A percentile compares a stretch with the other conserved stretches of the same genome.
phyloP scores from a whole-genome alignment of 2,113 vertebrate genomes.

The Xenopus borealis region DNA sequence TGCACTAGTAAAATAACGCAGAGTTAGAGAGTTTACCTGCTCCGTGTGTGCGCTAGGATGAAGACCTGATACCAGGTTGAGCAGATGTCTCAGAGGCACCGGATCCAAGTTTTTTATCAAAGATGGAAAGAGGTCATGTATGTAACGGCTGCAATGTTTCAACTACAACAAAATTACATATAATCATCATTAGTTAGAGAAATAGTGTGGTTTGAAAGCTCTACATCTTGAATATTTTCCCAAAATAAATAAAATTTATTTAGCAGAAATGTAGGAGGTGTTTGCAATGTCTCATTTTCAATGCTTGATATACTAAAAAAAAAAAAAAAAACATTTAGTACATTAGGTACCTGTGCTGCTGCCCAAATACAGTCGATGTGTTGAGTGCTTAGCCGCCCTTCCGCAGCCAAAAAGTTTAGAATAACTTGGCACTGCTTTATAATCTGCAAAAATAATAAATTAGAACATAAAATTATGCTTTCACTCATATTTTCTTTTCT shows the following conservation, averaged over 20 bases:
- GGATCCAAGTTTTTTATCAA: slow-evolving; percentile 98
- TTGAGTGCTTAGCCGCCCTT: slow-evolving; percentile 94
- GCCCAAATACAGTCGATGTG: slow-evolving; percentile 99
- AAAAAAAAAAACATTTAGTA: neutral
- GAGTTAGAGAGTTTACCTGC: slow-evolving; percentile 77
- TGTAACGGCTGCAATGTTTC: slow-evolving; percentile 98
- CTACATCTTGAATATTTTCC: too few relatives aligned
- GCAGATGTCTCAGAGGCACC: slow-evolving; percentile 92
- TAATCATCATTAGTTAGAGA: too few relatives aligned
- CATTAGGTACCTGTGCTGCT: slow-evolving; percentile 84
- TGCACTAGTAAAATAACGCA: too few relatives aligned
- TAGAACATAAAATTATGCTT: too few relatives aligned
- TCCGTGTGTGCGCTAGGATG: slow-evolving; percentile 97
- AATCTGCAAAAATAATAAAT: slow-evolving; percentile 69
- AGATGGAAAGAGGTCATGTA: slow-evolving; percentile 96
- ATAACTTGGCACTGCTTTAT: slow-evolving; percentile 99
- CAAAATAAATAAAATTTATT: too few relatives aligned
- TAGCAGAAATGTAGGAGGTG: too few relatives aligned
- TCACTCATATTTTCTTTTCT: too few relatives aligned
- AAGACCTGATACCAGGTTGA: slow-evolving; percentile 92
- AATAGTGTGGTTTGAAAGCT: too few relatives aligned
- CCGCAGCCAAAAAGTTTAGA: slow-evolving; percentile 96
- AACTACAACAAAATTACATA: slow-evolving; percentile 65
- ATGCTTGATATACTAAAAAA: too few relatives aligned
- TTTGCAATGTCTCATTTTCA: too few relatives aligned